Percentiles rank a stretch among this genome's conserved stretches.
These are phyloP conservation scores for Speoplatyrhinus poulsoni DNA, from an alignment of 2,113 vertebrate genomes.

Conservation along the genomic window DNA sequence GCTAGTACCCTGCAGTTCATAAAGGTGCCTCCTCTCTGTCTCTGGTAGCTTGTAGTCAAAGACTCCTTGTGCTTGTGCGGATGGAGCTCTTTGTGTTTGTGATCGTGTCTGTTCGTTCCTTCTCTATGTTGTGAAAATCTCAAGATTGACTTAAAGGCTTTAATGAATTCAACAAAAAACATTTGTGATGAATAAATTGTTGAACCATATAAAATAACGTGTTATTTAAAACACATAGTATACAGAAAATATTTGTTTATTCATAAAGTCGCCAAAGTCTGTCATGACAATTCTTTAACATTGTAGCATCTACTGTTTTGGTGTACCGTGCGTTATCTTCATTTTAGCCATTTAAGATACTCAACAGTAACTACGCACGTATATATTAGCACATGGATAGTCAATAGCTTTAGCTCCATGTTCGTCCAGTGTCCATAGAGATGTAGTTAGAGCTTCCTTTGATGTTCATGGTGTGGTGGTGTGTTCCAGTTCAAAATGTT, in stretches of 20 bases:
- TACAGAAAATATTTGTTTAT: neutral
- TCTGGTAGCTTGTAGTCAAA: slow-evolving; percentile 73
- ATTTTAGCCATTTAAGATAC: neutral
- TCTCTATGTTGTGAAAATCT: slow-evolving; percentile 82
- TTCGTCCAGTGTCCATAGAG: slow-evolving; percentile 37
- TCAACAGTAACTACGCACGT: slow-evolving; percentile 2
- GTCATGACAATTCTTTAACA: neutral
- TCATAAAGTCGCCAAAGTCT: neutral
- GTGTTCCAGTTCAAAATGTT: slow-evolving; percentile 20
- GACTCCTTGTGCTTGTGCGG: slow-evolving; percentile 75
- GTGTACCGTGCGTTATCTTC: neutral
- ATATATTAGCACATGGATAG: neutral
- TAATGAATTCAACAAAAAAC: neutral
- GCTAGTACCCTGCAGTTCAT: slow-evolving; percentile 79
- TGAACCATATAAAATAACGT: neutral
- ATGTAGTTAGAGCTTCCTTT: slow-evolving; percentile 61
- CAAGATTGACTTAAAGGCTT: slow-evolving; percentile 85
- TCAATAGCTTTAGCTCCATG: too few relatives aligned
- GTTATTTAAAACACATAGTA: neutral
- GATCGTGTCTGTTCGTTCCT: slow-evolving; percentile 70
- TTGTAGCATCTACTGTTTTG: neutral
- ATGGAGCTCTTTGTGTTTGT: slow-evolving; percentile 80
- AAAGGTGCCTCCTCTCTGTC: slow-evolving; percentile 77
- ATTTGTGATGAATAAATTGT: neutral
- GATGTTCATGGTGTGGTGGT: neutral